Percentiles rank a stretch among this genome's conserved stretches.
Evolutionary conservation across 2,113 vertebrate species (phyloP).

Genomic region (Nymphicus hollandicus): DNA sequence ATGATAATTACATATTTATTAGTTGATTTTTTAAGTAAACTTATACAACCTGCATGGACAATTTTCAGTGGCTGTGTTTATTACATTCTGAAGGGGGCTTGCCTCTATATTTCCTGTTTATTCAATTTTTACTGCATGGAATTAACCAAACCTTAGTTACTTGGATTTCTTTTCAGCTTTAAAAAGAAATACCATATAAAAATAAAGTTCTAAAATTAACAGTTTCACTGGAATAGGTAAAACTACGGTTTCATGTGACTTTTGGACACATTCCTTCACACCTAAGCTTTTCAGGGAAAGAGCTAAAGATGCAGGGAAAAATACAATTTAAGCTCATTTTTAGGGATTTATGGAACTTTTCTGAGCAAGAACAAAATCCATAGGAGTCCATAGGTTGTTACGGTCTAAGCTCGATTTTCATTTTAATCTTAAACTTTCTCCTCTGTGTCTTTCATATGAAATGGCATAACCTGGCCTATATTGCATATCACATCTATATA

Average conservation of each 20-base stretch:
- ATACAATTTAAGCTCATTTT: neutral
- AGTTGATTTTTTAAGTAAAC: neutral
- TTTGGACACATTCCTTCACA: neutral
- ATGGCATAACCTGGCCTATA: neutral
- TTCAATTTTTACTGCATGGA: neutral
- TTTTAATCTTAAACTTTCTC: neutral
- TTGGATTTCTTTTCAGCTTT: neutral
- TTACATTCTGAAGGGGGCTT: neutral
- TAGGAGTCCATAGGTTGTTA: neutral
- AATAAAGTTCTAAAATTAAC: neutral
- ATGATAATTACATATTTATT: neutral
- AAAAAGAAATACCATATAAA: neutral
- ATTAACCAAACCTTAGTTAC: neutral
- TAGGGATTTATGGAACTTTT: neutral
- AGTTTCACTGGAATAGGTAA: neutral
- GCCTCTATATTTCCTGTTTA: neutral
- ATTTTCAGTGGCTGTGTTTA: neutral
- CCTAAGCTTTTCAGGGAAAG: neutral
- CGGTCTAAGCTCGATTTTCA: neutral
- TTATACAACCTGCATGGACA: neutral
- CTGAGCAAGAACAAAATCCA: neutral
- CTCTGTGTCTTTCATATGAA: neutral
- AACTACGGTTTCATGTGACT: neutral
- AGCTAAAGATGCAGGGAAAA: neutral
- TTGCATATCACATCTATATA: rapidly evolving